Evolutionary conservation across 1,140 invertebrate genomes (phyloP), one percentile per base, ranked within the genome.

Genomic region (Mactra quadrangularis): DNA sequence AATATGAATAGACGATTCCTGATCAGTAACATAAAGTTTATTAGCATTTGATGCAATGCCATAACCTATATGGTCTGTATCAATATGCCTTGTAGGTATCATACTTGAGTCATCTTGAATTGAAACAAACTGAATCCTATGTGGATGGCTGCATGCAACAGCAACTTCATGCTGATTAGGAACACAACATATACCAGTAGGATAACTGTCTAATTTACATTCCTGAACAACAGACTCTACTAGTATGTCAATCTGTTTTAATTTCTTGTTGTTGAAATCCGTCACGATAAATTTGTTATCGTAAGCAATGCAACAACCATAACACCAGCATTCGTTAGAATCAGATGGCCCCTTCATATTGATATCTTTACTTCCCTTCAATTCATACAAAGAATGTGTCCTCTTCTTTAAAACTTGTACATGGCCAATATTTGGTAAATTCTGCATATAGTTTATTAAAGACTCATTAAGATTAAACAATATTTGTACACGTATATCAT

Each of bases 251-350:
- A 22, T 31, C 19, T 47, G 45, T 22, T 71, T 71, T 13, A 71
- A 47, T 27, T 71, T 71, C 33, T n/a, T 53, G n/a, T 71, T 71
- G 15, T 35, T 71, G 19, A 13, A n/a, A 53, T 71, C 66, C 29
- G 22, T 31, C 29, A 71, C 7, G 6, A 71, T 22, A 4, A 52
- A 22, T 22, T 9, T 2, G n/a, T 27, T 27, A 45, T 64, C 60
- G 41, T 41, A 29, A 11, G 38, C 47, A 25, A 52, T 22, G n/a
- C 66, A 50, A n/a, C 41, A 52, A n/a, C 45, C 45, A n/a, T 3
- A 52, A 27, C 50, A 31, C 50, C 31, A 0, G 33, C 66, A 71
- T 25, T 33, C 31, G 22, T 27, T 50, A n/a, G 25, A 29, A 33
- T 71, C 66, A 1, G 50, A 3, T 47, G 38, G 7, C 0, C 50